Conservation (phyloP, 2,797 vertebrate species). For the Simalia tracyae region DNA sequence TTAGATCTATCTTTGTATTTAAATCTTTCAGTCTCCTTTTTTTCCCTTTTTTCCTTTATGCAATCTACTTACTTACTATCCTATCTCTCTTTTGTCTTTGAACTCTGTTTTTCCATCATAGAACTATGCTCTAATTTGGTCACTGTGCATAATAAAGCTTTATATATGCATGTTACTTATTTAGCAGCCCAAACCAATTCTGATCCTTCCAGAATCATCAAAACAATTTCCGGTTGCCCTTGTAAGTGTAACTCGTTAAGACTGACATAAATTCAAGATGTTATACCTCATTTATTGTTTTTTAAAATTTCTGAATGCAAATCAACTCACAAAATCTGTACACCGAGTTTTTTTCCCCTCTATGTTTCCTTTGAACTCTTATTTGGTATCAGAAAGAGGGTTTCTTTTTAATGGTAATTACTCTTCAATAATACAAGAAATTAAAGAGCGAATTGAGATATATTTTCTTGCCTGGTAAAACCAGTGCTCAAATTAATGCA, state of each 20-base stretch:
- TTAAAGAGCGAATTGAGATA: constrained; percentile 50
- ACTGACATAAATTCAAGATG: neutral
- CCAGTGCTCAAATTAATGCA: constrained; percentile 9
- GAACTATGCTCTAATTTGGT: too few species aligned
- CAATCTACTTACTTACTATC: too few species aligned
- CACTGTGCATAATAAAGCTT: too few species aligned
- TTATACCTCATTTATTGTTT: too few species aligned
- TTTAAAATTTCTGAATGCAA: neutral
- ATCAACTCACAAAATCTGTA: neutral
- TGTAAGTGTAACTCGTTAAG: neutral
- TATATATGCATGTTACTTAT: too few species aligned
- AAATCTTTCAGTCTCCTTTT: too few species aligned
- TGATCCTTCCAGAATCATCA: too few species aligned
- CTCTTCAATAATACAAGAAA: constrained; percentile 49
- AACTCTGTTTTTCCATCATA: too few species aligned
- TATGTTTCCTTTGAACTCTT: constrained; percentile 28
- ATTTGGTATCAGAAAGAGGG: neutral
- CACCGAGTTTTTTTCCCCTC: neutral
- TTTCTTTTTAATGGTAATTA: constrained; percentile 16
- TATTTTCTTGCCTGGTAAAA: constrained; percentile 30
- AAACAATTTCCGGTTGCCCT: neutral
- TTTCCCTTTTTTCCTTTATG: too few species aligned
- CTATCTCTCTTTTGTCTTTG: too few species aligned
- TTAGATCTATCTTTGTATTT: too few species aligned
- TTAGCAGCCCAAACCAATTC: too few species aligned